Percentiles rank a stretch among this genome's conserved stretches.
phyloP scores from a whole-genome alignment of 2,113 vertebrate species.

The Oxygymnocypris stewartii region DNA sequence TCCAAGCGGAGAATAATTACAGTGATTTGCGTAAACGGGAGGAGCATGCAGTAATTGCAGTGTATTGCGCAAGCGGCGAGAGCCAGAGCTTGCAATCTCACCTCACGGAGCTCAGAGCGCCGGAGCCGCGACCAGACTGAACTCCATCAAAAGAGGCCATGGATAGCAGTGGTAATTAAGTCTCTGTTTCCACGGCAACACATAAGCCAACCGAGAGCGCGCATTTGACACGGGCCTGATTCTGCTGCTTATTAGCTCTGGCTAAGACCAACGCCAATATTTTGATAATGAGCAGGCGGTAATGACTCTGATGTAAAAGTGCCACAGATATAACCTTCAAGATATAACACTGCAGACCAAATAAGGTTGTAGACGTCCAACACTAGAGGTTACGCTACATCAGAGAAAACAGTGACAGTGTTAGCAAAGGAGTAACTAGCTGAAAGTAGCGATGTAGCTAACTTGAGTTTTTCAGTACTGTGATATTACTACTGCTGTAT shows the following conservation, averaged over 20 bases:
- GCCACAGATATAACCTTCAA: slow-evolving; percentile 19
- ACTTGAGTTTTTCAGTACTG: neutral
- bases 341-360: neutral
- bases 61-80: slow-evolving; percentile 62
- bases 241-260: slow-evolving; percentile 55
- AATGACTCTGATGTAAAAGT: slow-evolving; percentile 64
- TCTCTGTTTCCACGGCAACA: slow-evolving; percentile 73
- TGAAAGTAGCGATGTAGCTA: neutral
- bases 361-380: neutral
- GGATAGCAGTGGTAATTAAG: slow-evolving; percentile 70
- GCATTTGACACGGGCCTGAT: slow-evolving; percentile 29
- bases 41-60: slow-evolving; percentile 73
- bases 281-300: slow-evolving; percentile 66
- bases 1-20: slow-evolving; percentile 78
- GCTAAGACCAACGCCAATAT: slow-evolving; percentile 64
- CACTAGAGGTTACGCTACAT: neutral
- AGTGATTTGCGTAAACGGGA: slow-evolving; percentile 74
- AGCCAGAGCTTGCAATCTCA: slow-evolving; percentile 45
- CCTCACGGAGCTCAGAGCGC: slow-evolving; percentile 37
- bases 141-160: slow-evolving; percentile 55
- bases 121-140: slow-evolving; percentile 38
- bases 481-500: neutral
- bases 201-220: slow-evolving; percentile 56
- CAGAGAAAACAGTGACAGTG: neutral
- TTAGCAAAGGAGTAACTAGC: neutral